phyloP scores from a whole-genome alignment of 1,140 invertebrate species.

The Procambarus clarkii region DNA sequence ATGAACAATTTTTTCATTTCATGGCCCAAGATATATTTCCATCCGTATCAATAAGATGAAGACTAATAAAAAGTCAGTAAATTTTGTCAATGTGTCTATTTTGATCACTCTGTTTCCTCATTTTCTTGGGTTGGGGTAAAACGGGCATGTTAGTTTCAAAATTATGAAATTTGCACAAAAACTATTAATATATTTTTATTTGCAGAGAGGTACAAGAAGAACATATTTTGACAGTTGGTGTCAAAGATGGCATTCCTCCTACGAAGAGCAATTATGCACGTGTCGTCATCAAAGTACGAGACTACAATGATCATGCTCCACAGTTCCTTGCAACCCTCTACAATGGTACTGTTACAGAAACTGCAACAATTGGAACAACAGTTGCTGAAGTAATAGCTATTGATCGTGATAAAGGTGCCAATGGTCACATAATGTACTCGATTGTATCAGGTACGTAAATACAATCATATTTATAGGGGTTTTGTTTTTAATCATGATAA shows the following conservation, averaged over 20 bases:
- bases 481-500: too few species aligned
- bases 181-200: not conserved
- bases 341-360: conserved; percentile 84
- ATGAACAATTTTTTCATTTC: too few species aligned
- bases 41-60: too few species aligned
- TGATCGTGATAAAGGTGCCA: conserved; percentile 88
- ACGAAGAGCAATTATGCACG: conserved; percentile 90
- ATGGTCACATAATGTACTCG: conserved; percentile 87
- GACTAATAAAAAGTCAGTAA: too few species aligned
- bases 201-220: conserved; percentile 82
- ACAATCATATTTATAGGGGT: not conserved
- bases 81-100: too few species aligned
- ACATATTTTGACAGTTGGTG: conserved; percentile 92
- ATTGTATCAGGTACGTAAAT: conserved; percentile 83
- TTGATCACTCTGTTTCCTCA: too few species aligned
- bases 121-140: too few species aligned
- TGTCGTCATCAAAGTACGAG: conserved; percentile 86
- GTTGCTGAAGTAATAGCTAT: conserved; percentile 85
- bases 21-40: too few species aligned
- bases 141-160: too few species aligned
- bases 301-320: conserved; percentile 93
- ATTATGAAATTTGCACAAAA: not conserved
- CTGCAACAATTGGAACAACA: conserved; percentile 83
- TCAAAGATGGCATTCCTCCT: conserved; percentile 91
- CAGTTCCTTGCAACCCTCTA: conserved; percentile 86